A percentile compares a stretch with the other conserved stretches of the same genome.
Conservation (phyloP, 2,888 invertebrate genomes). For the Cerceris ruficornis region DNA sequence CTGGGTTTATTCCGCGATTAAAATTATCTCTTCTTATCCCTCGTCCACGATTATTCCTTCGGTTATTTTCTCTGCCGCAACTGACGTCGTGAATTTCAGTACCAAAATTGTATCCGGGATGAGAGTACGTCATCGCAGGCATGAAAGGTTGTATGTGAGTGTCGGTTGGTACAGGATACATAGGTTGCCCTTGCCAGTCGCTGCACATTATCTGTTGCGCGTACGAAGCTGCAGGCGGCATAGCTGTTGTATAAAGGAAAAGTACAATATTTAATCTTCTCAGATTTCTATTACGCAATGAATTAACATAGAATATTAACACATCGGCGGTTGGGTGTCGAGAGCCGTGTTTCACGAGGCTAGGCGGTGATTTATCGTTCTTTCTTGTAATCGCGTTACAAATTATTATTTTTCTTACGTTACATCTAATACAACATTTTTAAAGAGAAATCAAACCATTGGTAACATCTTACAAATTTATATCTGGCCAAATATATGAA, state of each 20-base stretch:
- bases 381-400: too few species aligned
- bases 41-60: constrained; percentile 69
- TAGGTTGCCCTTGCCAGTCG: constrained; percentile 72
- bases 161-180: constrained; percentile 87
- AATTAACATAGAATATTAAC: too few species aligned
- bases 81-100: constrained; percentile 63
- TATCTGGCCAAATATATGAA: too few species aligned
- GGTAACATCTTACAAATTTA: too few species aligned
- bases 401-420: too few species aligned
- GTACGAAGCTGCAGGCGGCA: constrained; percentile 60
- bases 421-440: too few species aligned
- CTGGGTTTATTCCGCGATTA: constrained; percentile 68
- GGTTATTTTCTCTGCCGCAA: constrained; percentile 65
- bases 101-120: constrained; percentile 58
- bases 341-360: too few species aligned
- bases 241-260: constrained; percentile 52
- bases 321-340: too few species aligned
- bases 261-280: constrained; percentile 48
- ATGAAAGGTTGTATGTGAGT: constrained; percentile 87
- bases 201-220: constrained; percentile 64
- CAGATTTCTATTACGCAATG: constrained; percentile 14
- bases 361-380: too few species aligned
- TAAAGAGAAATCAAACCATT: too few species aligned
- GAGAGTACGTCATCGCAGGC: constrained; percentile 73
- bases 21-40: constrained; percentile 69